These are phyloP conservation scores for Trichomycterus rosablanca DNA, from an alignment of 2,113 vertebrate genomes.

Conservation along the genomic window DNA sequence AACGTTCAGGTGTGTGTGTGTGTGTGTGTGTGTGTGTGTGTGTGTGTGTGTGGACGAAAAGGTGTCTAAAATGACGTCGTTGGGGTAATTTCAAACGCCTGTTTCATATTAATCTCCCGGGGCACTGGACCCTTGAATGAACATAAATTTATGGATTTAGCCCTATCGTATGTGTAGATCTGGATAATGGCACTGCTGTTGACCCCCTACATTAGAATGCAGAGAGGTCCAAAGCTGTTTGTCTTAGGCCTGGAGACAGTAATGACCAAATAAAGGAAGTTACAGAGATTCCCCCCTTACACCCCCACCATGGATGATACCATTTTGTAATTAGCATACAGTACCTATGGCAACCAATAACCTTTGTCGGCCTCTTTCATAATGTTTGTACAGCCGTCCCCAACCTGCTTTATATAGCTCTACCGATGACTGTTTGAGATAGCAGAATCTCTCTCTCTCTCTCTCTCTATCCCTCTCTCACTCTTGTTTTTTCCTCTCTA, in stretches of 20 bases:
- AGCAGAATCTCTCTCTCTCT: slow-evolving; percentile 43
- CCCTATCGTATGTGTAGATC: slow-evolving; percentile 29
- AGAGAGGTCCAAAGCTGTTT: slow-evolving; percentile 14
- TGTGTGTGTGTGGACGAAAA: slow-evolving; percentile 25
- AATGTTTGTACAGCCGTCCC: slow-evolving; percentile 70
- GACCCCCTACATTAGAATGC: slow-evolving; percentile 35
- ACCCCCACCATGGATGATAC: slow-evolving; percentile 52
- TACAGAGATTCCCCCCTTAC: slow-evolving; percentile 40
- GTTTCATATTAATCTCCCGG: slow-evolving; percentile 22
- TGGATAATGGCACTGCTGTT: slow-evolving; percentile 23
- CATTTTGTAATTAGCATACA: slow-evolving; percentile 73
- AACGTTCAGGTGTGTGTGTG: slow-evolving; percentile 28
- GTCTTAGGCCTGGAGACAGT: slow-evolving; percentile 45
- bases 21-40: slow-evolving; percentile 7
- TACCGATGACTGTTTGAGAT: slow-evolving; percentile 55
- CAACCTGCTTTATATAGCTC: slow-evolving; percentile 61
- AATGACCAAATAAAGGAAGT: slow-evolving; percentile 50
- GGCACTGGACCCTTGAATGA: slow-evolving; percentile 17
- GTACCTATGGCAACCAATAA: slow-evolving; percentile 76
- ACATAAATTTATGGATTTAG: slow-evolving; percentile 30
- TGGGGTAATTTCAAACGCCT: slow-evolving; percentile 30
- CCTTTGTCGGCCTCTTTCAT: slow-evolving; percentile 71
- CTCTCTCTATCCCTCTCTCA: slow-evolving; percentile 34
- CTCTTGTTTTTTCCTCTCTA: slow-evolving; percentile 33
- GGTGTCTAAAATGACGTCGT: slow-evolving; percentile 15